Percentiles rank a stretch among this genome's conserved stretches.
phyloP scores from a whole-genome alignment of 2,888 invertebrate genomes.

The Pycnomerus fuliginosus region DNA sequence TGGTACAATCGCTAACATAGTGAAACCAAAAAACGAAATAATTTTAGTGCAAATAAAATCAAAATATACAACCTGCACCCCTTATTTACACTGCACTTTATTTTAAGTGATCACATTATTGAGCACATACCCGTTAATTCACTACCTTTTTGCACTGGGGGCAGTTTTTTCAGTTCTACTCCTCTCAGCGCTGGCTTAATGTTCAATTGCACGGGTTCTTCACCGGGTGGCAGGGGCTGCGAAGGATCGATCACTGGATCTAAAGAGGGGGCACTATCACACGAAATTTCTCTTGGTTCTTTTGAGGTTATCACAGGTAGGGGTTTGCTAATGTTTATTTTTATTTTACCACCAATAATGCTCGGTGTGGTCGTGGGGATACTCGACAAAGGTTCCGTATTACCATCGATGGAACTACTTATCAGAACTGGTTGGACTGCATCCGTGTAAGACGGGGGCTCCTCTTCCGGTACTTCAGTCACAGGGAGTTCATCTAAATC shows the following conservation, averaged over 20 bases:
- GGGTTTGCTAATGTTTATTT: conserved; percentile 80
- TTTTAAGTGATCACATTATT: conserved; percentile 66
- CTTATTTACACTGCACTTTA: conserved; percentile 5
- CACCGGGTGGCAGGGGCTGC: conserved; percentile 62
- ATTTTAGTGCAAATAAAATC: conserved; percentile 6
- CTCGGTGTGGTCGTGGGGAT: conserved; percentile 41
- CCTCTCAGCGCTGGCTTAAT: conserved; percentile 68
- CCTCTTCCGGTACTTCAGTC: conserved; percentile 1
- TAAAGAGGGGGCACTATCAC: conserved; percentile 35
- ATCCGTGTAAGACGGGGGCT: conserved; percentile 1
- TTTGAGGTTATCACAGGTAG: conserved; percentile 55
- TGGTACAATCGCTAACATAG: conserved; percentile 14
- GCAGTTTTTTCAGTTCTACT: conserved; percentile 67
- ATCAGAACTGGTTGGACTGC: conserved; percentile 57
- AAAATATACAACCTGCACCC: conserved; percentile 7
- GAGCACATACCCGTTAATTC: conserved; percentile 86
- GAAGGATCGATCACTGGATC: conserved; percentile 40
- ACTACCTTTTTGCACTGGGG: conserved; percentile 70
- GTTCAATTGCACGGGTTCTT: conserved; percentile 56
- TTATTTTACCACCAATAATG: conserved; percentile 61
- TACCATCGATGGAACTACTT: conserved; percentile 74
- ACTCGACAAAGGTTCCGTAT: conserved; percentile 59
- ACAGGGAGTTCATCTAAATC: neutral
- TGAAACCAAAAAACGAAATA: conserved; percentile 1
- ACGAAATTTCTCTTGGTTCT: conserved; percentile 47